Evolutionary conservation across 2,797 vertebrate genomes (phyloP), one percentile per base, ranked within the genome.

Genomic region (Coilia nasus): DNA sequence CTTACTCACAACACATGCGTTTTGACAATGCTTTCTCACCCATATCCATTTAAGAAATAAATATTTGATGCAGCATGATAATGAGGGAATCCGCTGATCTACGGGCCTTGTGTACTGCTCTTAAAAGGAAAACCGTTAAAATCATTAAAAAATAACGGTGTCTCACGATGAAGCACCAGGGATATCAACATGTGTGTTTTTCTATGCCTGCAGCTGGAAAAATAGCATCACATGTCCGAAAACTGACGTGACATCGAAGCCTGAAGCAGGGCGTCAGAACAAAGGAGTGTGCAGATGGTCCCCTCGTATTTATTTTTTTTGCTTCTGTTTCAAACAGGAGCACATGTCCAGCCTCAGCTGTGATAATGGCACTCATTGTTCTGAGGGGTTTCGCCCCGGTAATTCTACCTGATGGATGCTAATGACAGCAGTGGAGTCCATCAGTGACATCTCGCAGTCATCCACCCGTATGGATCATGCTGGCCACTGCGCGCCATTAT

Each of bases 401-500:
- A 94, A 94, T 93, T 95, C 89, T 88, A 89, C 84, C 90, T 93
- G 93, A 94, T 92, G 93, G 92, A 93, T 87, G 86, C 92, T 94
- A 92, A 95, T 95, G 88, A 90, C 88, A 12, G 87, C 87, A 91
- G 93, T 90, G 92, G 92, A 91, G 91, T 91, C 86, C 88, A 90
- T 88, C 84, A 92, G 89, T 93, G 90, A 93, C 92, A 90, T 93
- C 89, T 92, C 92, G 88, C 92, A 91, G 92, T 94, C 92, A 94
- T 94, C 94, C 92, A 94, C 94, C 91, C 94, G 90, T 93, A 93
- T 92, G 92, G 92, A 94, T 90, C 87, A 90, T 80, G 91, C 92
- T 91, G 92, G 89, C 91, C 90, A 89, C 90, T 82, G 82, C 87
- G 88, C 91, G 90, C 91, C 92, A 92, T 92, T 94, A 93, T 92